A percentile compares a stretch with the other conserved stretches of the same genome.
These are phyloP conservation scores for Neria commutata DNA, from an alignment of 2,888 invertebrate genomes.

Conservation along the genomic window DNA sequence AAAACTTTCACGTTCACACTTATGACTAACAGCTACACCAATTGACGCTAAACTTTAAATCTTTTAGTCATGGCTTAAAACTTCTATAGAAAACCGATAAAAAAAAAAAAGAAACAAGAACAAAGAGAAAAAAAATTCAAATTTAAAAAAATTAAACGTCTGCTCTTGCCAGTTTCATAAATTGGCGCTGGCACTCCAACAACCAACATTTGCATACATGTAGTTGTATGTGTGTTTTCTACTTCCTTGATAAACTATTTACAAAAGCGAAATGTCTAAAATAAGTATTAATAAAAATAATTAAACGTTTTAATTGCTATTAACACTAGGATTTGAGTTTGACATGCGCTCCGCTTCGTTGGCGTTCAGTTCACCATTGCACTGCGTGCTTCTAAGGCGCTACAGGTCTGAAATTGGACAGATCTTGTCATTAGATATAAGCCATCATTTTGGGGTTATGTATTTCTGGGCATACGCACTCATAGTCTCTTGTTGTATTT, in stretches of 20 bases:
- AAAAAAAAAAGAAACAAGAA: neutral
- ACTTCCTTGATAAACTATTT: conserved; percentile 29
- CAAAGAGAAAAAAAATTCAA: neutral
- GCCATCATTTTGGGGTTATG: neutral
- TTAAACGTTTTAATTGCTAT: conserved; percentile 23
- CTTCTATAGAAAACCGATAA: neutral
- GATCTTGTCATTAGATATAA: conserved; percentile 39
- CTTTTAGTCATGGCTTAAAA: neutral
- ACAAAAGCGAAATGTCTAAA: conserved; percentile 26
- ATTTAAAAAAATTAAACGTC: neutral
- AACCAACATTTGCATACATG: neutral
- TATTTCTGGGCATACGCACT: conserved; percentile 64
- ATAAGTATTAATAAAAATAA: conserved; percentile 13
- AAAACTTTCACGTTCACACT: too few species aligned
- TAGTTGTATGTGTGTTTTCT: neutral
- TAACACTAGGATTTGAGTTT: conserved; percentile 27
- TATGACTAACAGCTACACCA: too few species aligned
- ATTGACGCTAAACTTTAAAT: too few species aligned
- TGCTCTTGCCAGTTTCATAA: neutral
- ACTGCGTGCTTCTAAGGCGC: conserved; percentile 33
- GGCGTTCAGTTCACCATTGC: neutral
- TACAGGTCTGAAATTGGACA: conserved; percentile 48
- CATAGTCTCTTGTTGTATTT: conserved; percentile 91
- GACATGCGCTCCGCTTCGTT: too few species aligned
- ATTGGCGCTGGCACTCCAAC: neutral